Base-by-base conservation (phyloP, 2,888 invertebrate genomes). In the Pterobdella sp. region DNA sequence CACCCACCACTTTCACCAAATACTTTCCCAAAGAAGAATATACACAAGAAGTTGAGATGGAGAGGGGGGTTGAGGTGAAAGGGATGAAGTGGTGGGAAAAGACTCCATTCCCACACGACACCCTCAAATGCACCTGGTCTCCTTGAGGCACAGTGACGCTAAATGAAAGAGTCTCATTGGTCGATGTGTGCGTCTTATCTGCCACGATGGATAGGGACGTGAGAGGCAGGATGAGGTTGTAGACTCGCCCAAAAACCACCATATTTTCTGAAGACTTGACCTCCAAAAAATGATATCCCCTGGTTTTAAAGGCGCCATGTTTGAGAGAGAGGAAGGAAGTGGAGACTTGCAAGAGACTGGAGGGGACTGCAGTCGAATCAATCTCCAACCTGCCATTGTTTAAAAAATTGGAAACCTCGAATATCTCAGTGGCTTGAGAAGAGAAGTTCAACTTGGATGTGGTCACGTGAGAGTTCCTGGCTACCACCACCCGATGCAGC, bases 1-100 rank as follows among this genome's bases (percentile, higher is more conserved):
- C 78, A 0, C 79, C 76, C 18, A 73, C 76, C 0, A 79, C 78
- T 2, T 69, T 74, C 7, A 81, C 73, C 1, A 77, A 75, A 72
- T 80, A 81, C 31, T 79, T 79, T 2, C 81, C 82, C 1, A 81
- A 77, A 0, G 67, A 64, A 0, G 76, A 73, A 71, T 80, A 82
- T 14, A 64, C 31, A 64, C 77, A 76, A 18, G 32, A 74, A n/a
- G 71, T 49, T 32, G 26, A 63, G 18, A 77, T 22, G 26, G 26
- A n/a, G 7, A 72, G 10, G 18, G 75, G 72, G 10, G n/a, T 26
- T 22, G 63, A 37, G 4, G 74, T 36, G 22, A 42, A 64, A 14
- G 75, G 74, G 29, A 81, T 72, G 74, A 79, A 81, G 42, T 79
- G 77, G 3, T 64, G 36, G 34, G 77, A 76, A 4, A 76, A 74